Base-by-base conservation (phyloP, 2,888 invertebrate genomes). In the Archips xylosteana region DNA sequence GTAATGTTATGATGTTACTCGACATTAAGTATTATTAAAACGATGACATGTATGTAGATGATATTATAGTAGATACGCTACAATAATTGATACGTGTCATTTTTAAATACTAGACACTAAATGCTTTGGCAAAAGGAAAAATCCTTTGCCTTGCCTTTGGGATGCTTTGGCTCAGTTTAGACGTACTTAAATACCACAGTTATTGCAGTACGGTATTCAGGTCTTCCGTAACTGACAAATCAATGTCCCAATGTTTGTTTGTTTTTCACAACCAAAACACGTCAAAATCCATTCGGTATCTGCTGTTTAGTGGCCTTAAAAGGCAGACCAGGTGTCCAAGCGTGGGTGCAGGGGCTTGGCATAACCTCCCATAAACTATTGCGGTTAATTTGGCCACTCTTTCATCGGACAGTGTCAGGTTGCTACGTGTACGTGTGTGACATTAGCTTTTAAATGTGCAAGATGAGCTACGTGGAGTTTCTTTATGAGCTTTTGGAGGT, bases 401-500 rank as follows among this genome's bases (percentile, higher is more conserved):
- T 79, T 80, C 83, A 77, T 80, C 77, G 81, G 81, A 65, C 83
- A 75, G 83, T 84, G 87, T 80, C 82, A 83, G 78, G 88, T 83
- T 80, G 78, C 80, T 81, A 83, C 80, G 75, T 70, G 74, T 81
- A 83, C 80, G 75, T 70, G 74, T 78, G 76, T 76, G 69, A 73
- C 75, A 76, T 74, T 80, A 78, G 76, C 73, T 72, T 54, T 64
- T 54, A 57, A 57, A 69, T 73, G 73, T 75, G 75, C 70, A 86
- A 76, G 73, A 92, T 92, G 91, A 90, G 88, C 82, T 92, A 92
- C 80, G 90, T 92, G 76, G 90, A 91, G 70, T 92, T 92, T 78
- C 82, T 93, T 23, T 91, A 93, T 78, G 92, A 92, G 76, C 82
- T 92, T 45, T 79, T 93, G 15, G 90, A 94, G 92, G 93, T 92